A percentile compares a stretch with the other conserved stretches of the same genome.
phyloP scores from a whole-genome alignment of 2,113 vertebrate species.

The Merops nubicus region DNA sequence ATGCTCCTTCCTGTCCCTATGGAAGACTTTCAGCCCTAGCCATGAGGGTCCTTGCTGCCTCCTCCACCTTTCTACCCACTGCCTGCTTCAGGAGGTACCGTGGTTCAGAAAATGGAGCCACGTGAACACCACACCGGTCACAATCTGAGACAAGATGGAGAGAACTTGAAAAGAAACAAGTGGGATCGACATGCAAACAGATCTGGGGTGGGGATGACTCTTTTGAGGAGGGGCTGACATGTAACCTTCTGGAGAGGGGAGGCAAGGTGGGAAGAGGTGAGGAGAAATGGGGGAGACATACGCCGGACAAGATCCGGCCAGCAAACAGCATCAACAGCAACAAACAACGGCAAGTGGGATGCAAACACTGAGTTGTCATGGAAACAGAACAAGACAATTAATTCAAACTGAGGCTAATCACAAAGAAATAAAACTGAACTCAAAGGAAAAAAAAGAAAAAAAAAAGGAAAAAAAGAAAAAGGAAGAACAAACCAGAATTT shows the following conservation, averaged over 20 bases:
- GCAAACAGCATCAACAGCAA: conserved; percentile 74
- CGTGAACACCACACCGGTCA: conserved; percentile 67
- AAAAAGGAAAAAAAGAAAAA: background rate
- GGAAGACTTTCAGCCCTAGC: background rate
- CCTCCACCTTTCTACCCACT: background rate
- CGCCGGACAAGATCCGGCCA: conserved; percentile 57
- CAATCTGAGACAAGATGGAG: conserved; percentile 73
- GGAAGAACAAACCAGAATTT: conserved; percentile 28
- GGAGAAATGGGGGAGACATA: conserved; percentile 70
- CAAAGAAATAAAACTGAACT: conserved; percentile 71
- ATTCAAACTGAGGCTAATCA: conserved; percentile 75
- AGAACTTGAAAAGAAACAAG: conserved; percentile 46
- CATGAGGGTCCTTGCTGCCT: background rate
- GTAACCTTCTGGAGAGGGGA: conserved; percentile 48
- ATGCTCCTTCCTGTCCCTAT: background rate
- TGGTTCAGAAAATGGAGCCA: conserved; percentile 77
- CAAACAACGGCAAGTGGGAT: conserved; percentile 73
- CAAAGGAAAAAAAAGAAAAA: background rate
- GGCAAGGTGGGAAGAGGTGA: conserved; percentile 60
- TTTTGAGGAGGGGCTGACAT: conserved; percentile 24
- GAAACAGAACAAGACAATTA: conserved; percentile 82
- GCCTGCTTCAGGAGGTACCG: background rate
- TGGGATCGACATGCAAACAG: conserved; percentile 78
- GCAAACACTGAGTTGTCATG: conserved; percentile 78
- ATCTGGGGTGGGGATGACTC: conserved; percentile 42